A percentile compares a stretch with the other conserved stretches of the same genome.
phyloP scores from a whole-genome alignment of 53 echinoderm and acorn worm species.

The Temnopleurus reevesii region DNA sequence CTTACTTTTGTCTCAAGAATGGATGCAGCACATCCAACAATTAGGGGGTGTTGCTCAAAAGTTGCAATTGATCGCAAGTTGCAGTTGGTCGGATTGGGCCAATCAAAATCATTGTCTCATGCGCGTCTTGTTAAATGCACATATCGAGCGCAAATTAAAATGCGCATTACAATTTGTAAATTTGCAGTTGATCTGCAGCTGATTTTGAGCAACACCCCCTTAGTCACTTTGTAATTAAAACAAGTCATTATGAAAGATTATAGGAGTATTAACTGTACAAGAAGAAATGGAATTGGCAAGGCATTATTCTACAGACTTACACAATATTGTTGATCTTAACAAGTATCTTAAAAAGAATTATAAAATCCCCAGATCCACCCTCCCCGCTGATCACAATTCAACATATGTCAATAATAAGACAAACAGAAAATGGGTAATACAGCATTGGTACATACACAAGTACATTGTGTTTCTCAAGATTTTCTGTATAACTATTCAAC shows the following conservation, averaged over 20 bases:
- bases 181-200: too few species aligned
- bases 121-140: too few species aligned
- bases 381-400: background rate
- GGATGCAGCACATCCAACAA: background rate
- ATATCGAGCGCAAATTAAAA: too few species aligned
- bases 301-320: conserved; percentile 36
- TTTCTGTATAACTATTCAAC: too few species aligned
- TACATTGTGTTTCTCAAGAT: background rate
- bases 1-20: too few species aligned
- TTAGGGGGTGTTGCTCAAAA: too few species aligned
- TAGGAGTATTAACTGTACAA: conserved; percentile 28
- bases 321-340: background rate
- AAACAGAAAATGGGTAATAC: background rate
- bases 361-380: background rate
- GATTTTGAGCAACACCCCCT: too few species aligned
- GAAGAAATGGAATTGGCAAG: conserved; percentile 33
- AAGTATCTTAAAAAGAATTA: conserved; percentile 19
- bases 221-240: conserved; percentile 4
- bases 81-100: too few species aligned
- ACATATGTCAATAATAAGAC: background rate
- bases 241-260: conserved; percentile 51
- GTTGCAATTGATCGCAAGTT: too few species aligned
- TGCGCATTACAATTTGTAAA: too few species aligned
- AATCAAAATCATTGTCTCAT: too few species aligned
- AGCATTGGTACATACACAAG: background rate